Percentiles rank a stretch among this genome's conserved stretches.
These are phyloP conservation scores for Sisyra terminalis DNA, from an alignment of 2,888 invertebrate species.

Conservation along the genomic window DNA sequence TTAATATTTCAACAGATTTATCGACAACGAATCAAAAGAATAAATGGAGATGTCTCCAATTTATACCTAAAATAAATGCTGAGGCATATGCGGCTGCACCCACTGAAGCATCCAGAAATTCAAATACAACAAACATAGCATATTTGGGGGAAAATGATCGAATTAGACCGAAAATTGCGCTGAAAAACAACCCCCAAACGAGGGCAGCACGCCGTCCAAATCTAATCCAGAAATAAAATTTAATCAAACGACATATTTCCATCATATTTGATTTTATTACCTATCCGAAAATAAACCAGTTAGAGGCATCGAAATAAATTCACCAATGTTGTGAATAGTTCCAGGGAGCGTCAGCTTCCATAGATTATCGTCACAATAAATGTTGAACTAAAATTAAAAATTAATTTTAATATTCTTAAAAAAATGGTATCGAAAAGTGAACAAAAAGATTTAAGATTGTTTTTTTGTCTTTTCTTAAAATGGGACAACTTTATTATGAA, in stretches of 20 bases:
- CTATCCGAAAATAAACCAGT: slow-evolving; percentile 48
- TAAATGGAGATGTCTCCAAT: background rate
- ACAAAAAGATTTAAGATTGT: background rate
- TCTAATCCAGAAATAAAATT: slow-evolving; percentile 22
- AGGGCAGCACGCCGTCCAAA: slow-evolving; percentile 43
- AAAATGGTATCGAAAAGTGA: background rate
- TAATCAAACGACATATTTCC: too few species aligned
- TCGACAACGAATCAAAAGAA: too few species aligned
- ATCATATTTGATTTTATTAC: too few species aligned
- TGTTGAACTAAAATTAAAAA: slow-evolving; percentile 36
- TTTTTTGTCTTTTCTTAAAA: too few species aligned
- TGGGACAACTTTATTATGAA: too few species aligned
- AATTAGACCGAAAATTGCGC: slow-evolving; percentile 46
- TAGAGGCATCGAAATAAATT: slow-evolving; percentile 52
- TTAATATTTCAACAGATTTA: too few species aligned
- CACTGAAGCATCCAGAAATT: slow-evolving; percentile 52
- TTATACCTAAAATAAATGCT: slow-evolving; percentile 49
- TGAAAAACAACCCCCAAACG: slow-evolving; percentile 37
- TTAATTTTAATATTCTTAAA: background rate
- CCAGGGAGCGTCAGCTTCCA: slow-evolving; percentile 62
- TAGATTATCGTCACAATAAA: slow-evolving; percentile 43
- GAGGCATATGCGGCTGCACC: slow-evolving; percentile 56
- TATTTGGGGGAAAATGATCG: slow-evolving; percentile 54
- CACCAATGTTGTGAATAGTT: slow-evolving; percentile 55
- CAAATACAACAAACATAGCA: slow-evolving; percentile 48